Conservation (phyloP, 2,113 vertebrate species). For the Heteronetta atricapilla region DNA sequence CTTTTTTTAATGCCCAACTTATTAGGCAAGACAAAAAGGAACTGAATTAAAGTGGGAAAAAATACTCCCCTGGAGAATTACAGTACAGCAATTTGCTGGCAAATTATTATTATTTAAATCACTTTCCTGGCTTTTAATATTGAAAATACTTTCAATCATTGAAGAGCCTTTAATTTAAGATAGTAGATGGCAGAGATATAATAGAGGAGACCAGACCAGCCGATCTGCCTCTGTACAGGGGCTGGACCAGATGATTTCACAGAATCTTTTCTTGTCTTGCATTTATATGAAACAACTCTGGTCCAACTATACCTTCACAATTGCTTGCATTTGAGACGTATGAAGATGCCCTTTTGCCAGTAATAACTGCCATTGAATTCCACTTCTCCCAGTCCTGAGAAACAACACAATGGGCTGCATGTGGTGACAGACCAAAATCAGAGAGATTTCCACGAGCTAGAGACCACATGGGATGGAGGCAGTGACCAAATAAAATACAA, state of each 20-base stretch:
- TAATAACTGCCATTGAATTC: neutral
- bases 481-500: neutral
- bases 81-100: neutral
- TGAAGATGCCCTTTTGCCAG: neutral
- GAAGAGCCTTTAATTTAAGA: constrained; percentile 50
- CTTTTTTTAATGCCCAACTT: neutral
- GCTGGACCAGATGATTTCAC: constrained; percentile 11
- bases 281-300: constrained; percentile 8
- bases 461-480: constrained; percentile 17
- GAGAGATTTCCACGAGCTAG: neutral
- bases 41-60: neutral
- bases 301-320: neutral
- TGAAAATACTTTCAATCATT: constrained; percentile 37
- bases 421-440: neutral
- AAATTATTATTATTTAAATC: constrained; percentile 52
- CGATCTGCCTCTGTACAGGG: neutral
- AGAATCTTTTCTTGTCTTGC: neutral
- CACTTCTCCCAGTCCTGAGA: neutral
- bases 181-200: neutral
- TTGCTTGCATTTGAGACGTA: neutral
- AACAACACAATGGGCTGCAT: neutral
- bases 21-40: neutral
- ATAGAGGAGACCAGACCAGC: neutral
- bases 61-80: neutral
- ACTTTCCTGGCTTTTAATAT: constrained; percentile 46